Evolutionary conservation across 1,140 invertebrate species (phyloP), one percentile per base, ranked within the genome.

Genomic region (Dendroctonus ponderosae): DNA sequence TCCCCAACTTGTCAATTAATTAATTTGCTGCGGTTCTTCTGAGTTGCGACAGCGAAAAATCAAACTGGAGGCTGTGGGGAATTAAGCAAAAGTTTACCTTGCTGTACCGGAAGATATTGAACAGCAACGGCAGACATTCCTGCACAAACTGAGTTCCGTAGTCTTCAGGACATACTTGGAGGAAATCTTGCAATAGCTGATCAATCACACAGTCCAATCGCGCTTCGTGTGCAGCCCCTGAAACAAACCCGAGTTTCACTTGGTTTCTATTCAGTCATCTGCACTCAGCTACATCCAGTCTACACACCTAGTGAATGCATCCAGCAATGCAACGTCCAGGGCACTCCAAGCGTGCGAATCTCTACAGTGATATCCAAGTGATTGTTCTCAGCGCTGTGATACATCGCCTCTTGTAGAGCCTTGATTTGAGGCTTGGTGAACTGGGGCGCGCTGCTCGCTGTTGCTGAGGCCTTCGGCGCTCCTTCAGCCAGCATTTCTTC

Each of bases 261-360:
- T 46, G 26, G 26, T n/a, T n/a, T n/a, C n/a, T n/a, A n/a, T n/a
- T n/a, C n/a, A n/a, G n/a, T 7, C 44, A 12, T 4, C 11, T 37
- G 5, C 12, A 57, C 8, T 11, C 11, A 51, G 11, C 12, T 42
- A 37, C 26, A 39, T 57, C 9, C 6, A 39, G 11, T 48, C 87
- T 12, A 58, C 9, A 39, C 12, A 66, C 64, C 64, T 4, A 96
- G 78, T n/a, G 91, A 92, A 70, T 92, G 86, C 84, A 93, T 93
- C 93, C 93, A 96, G 71, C 91, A 93, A 75, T 95, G 92, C 9
- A 94, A 76, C 0, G 91, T 94, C 93, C 93, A 96, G 4, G 91
- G 87, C 2, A 96, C 88, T 37, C 92, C 91, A 59, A 94, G 77
- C 53, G 90, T 87, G 48, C 91, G 82, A 37, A 94, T 83, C 77